Percentiles rank a stretch among this genome's conserved stretches.
phyloP scores from a whole-genome alignment of 2,113 vertebrate species.

The Callithrix jacchus region DNA sequence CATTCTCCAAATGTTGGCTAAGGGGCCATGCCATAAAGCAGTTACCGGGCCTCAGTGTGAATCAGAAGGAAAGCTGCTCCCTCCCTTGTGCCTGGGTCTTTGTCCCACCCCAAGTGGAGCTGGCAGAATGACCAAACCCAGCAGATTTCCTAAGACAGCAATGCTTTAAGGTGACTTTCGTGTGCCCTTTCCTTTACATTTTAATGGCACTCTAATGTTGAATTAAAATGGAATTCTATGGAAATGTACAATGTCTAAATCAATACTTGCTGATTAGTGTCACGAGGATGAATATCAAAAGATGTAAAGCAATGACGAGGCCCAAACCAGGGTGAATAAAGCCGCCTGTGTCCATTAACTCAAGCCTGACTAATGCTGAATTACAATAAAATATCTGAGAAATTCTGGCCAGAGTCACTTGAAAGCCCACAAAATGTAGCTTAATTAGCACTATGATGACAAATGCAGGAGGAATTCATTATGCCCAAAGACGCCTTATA shows the following conservation, averaged over 20 bases:
- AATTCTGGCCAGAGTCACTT: constrained; percentile 77
- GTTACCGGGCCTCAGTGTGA: accelerated
- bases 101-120: neutral
- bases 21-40: neutral
- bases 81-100: neutral
- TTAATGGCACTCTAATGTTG: constrained; percentile 74
- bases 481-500: constrained; percentile 27
- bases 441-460: constrained; percentile 77
- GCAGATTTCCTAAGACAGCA: constrained; percentile 57
- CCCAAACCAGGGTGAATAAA: constrained; percentile 73
- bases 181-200: constrained; percentile 70
- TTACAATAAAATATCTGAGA: constrained; percentile 78
- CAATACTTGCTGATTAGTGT: constrained; percentile 79
- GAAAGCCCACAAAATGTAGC: constrained; percentile 73
- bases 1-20: neutral
- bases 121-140: constrained; percentile 21
- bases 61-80: neutral
- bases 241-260: constrained; percentile 77
- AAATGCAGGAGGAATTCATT: constrained; percentile 79
- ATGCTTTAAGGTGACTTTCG: constrained; percentile 66
- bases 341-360: constrained; percentile 78
- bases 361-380: constrained; percentile 78
- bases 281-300: constrained; percentile 81
- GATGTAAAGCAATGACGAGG: constrained; percentile 58
- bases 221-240: constrained; percentile 80